phyloP scores from a whole-genome alignment of 2,113 vertebrate genomes.

The Strigops habroptila region DNA sequence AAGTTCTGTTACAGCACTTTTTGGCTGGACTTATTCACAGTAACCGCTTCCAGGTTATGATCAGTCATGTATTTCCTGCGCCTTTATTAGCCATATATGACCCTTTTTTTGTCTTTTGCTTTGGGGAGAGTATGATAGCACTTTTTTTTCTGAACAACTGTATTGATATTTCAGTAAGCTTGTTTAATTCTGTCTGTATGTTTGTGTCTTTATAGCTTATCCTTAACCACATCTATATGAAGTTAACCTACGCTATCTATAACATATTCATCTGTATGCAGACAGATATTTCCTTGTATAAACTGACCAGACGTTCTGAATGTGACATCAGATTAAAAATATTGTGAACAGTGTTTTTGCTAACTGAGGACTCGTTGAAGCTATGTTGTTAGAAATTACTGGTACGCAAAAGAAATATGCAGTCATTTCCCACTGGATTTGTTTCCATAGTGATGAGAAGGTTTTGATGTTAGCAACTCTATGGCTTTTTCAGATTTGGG shows the following conservation, averaged over 20 bases:
- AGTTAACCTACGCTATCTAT: neutral
- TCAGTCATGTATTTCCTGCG: neutral
- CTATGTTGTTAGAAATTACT: slow-evolving; percentile 37
- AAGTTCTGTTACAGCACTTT: neutral
- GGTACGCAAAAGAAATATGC: slow-evolving; percentile 25
- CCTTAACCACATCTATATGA: neutral
- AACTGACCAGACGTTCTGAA: neutral
- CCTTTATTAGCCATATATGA: neutral
- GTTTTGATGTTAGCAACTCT: neutral
- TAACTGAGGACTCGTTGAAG: neutral
- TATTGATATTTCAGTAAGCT: neutral
- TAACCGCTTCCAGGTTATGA: neutral
- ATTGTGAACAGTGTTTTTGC: neutral
- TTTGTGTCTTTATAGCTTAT: neutral
- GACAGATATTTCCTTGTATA: slow-evolving; percentile 2
- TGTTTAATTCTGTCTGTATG: neutral
- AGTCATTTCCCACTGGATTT: slow-evolving; percentile 20
- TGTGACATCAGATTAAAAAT: slow-evolving; percentile 23
- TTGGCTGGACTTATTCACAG: neutral
- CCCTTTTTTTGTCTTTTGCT: neutral
- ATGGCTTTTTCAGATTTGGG: neutral
- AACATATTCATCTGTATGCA: neutral
- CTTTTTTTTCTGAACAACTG: neutral
- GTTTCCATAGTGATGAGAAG: slow-evolving; percentile 8
- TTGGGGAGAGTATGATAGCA: neutral